Evolutionary conservation across 2,113 vertebrate species (phyloP), one percentile per base, ranked within the genome.

Genomic region (Crotalus viridis): DNA sequence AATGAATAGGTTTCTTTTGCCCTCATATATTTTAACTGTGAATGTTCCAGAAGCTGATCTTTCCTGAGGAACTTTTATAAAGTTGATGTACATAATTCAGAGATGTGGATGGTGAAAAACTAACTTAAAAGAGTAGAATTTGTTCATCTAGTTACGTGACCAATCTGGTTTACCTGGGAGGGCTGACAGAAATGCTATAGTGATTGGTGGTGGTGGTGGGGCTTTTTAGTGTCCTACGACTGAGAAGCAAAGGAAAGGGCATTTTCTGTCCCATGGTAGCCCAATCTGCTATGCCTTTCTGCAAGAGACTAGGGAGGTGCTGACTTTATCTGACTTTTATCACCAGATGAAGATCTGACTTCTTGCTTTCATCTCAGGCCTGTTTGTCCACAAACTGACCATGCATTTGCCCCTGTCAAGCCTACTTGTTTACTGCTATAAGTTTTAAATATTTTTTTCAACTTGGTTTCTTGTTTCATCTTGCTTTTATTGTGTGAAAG

Each of bases 1-100:
- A 93, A 93, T 93, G 56, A 93, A 90, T 54, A 87, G 46, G 21
- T 87, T 90, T 61, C 48, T 46, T 93, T 90, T 90, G 46, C 46
- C n/a, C 28, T 64, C 33, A 28, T 87, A 54, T 64, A 64, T n/a
- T 64, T 93, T 90, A 93, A 54, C 56, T 54, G 28, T 64, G 21
- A 52, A 48, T 86, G 15, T 90, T 93, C 22, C 55, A 90, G 74
- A 15, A 21, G 55, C 43, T 39, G n/a, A 59, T 52, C 39, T 48
- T 69, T 89, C 28, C 24, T 21, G 55, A 59, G 21, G 17, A 93
- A 86, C 52, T 90, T 93, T 93, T 46, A 86, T 61, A 86, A 86
- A 90, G 12, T 1, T 61, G 81, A 39, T 52, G 28, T 28, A 93
- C 12, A 93, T 10, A 85, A 85, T 52, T 87, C n/a, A 93, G 13